A percentile compares a stretch with the other conserved stretches of the same genome.
Conservation (phyloP, 2,113 vertebrate genomes). For the Azemiops feae region DNA sequence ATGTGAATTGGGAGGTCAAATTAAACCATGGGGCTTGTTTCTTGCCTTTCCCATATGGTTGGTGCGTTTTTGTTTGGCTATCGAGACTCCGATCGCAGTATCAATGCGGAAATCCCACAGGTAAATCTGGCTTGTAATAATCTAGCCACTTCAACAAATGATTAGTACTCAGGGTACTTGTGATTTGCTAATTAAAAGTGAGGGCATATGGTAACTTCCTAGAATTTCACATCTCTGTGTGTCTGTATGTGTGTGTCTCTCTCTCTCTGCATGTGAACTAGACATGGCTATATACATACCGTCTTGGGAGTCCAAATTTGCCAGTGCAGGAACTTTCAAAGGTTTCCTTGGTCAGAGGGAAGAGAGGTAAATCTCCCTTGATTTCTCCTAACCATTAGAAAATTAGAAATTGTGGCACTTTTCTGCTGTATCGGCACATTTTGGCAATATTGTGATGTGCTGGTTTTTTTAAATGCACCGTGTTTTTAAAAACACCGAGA, state of each 20-base stretch:
- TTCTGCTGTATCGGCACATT: not conserved
- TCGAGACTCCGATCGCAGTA: not conserved
- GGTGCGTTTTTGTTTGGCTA: not conserved
- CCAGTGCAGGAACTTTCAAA: no score
- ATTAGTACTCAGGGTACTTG: not conserved
- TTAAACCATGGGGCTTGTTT: not conserved
- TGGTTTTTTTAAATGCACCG: not conserved
- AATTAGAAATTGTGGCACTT: not conserved
- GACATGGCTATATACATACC: not conserved
- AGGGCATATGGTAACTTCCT: not conserved
- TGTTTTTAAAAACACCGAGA: not conserved
- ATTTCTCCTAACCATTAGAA: not conserved
- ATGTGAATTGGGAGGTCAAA: not conserved
- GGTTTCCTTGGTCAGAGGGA: not conserved
- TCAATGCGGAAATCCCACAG: no score
- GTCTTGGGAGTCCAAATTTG: not conserved
- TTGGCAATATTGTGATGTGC: not conserved
- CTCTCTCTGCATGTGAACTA: no score
- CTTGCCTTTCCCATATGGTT: not conserved
- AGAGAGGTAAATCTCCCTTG: not conserved
- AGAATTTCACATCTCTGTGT: no score
- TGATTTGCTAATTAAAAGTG: not conserved
- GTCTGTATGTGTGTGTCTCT: no score
- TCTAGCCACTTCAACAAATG: not conserved
- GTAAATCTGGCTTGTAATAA: not conserved